These are phyloP conservation scores for Nemurella pictetii DNA, from an alignment of 2,888 invertebrate species.

Conservation along the genomic window DNA sequence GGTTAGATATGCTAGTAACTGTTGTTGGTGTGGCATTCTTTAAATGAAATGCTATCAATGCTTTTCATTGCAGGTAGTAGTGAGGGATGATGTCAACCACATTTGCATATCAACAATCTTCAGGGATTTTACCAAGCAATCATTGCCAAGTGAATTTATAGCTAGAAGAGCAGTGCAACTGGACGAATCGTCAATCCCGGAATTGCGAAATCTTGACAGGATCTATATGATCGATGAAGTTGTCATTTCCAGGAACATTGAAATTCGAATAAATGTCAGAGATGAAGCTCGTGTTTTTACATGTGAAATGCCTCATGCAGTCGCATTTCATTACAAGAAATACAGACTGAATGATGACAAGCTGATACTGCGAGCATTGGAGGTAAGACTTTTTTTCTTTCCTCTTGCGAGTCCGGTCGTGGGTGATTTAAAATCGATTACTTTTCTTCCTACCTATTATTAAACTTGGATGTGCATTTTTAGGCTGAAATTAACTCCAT, in stretches of 20 bases:
- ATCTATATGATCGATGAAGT: conserved; percentile 25
- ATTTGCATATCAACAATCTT: not conserved
- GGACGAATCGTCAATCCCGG: not conserved
- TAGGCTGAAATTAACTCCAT: not conserved
- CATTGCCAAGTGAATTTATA: not conserved
- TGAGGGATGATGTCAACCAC: not conserved
- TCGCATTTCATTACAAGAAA: conserved; percentile 27
- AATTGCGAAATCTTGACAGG: not conserved
- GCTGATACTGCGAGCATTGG: not conserved
- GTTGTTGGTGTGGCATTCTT: too few relatives aligned
- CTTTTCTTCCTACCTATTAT: too few relatives aligned
- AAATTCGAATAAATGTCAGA: not conserved
- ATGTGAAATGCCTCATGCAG: not conserved
- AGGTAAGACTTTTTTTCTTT: too few relatives aligned
- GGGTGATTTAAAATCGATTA: too few relatives aligned
- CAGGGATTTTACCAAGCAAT: not conserved
- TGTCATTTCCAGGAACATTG: not conserved
- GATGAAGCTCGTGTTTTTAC: not conserved
- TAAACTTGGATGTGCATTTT: not conserved
- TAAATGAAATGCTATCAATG: too few relatives aligned
- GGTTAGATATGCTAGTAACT: too few relatives aligned
- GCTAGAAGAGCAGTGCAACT: not conserved
- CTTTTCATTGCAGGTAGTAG: not conserved
- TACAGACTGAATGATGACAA: not conserved
- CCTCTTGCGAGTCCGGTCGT: too few relatives aligned